Percentiles rank a stretch among this genome's conserved stretches.
Conservation (phyloP, 2,888 invertebrate species). For the Nomada goodeniana region DNA sequence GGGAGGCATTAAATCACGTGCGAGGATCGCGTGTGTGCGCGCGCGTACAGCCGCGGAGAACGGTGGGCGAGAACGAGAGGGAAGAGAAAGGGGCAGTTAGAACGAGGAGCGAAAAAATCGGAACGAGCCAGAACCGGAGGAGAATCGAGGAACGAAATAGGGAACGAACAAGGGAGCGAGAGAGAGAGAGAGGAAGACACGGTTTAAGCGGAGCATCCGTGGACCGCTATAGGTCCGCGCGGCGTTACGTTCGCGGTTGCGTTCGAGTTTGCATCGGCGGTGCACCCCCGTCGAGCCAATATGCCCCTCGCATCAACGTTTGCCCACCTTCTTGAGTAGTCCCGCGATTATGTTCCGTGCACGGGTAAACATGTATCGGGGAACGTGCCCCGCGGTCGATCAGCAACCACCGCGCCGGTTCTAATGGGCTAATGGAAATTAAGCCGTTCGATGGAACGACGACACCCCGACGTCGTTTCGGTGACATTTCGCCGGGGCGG, state of each 20-base stretch:
- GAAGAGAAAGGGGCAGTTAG: constrained; percentile 40
- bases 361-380: constrained; percentile 51
- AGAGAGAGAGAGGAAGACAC: constrained; percentile 21
- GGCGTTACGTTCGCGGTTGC: constrained; percentile 70
- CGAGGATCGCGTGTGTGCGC: constrained; percentile 78
- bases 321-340: constrained; percentile 82
- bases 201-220: constrained; percentile 51
- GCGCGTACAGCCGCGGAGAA: constrained; percentile 53
- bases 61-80: constrained; percentile 41
- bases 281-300: constrained; percentile 83
- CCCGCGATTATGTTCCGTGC: constrained; percentile 72
- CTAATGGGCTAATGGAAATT: constrained; percentile 55
- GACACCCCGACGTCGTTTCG: too few relatives aligned
- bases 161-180: not conserved
- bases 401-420: constrained; percentile 17
- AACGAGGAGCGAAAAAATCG: constrained; percentile 42
- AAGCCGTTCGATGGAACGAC: constrained; percentile 47
- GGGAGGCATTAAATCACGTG: constrained; percentile 83
- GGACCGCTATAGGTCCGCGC: constrained; percentile 49
- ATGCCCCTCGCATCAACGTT: constrained; percentile 80
- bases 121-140: constrained; percentile 16
- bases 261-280: constrained; percentile 74
- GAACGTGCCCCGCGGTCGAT: constrained; percentile 41
- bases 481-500: constrained; percentile 20
- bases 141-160: constrained; percentile 17